Base-by-base conservation (phyloP, 2,113 vertebrate genomes). In the Columba livia region DNA sequence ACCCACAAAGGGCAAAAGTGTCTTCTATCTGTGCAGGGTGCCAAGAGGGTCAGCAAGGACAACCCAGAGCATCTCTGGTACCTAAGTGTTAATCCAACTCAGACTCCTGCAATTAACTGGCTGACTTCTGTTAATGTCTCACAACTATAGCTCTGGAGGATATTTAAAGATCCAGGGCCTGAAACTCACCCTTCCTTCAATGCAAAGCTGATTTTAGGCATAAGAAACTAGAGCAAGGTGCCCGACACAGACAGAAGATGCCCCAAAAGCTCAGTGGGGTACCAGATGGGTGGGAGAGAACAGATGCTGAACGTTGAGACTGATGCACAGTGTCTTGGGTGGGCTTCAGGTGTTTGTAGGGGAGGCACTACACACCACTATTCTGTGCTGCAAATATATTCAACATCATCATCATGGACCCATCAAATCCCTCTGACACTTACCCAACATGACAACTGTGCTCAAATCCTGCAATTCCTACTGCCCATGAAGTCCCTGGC, bases 401-500 rank as follows among this genome's bases (percentile, higher is more conserved):
- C 36, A 17, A 19, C 36, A 40, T 5, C 57, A n/a, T 47, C 48
- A 38, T 15, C 31, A 2, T 1, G 14, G 47, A 57, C 58, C 51
- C 58, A 8, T 40, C 11, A 0, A 61, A 77, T 12, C 44, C 72
- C 36, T 57, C 58, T 72, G 40, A 51, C 34, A 34, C 11, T 50
- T 38, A 92, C 62, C 42, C 1, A 0, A 82, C 31, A 12, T 0
- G 32, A 60, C 64, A 86, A 9, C 53, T 9, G 13, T 47, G 62
- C 73, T 71, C 40, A 44, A 25, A 89, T 32, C 12, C 61, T 50
- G 42, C 50, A 56, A 42, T 26, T 57, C 60, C 60, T 64, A 48
- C 10, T 12, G 34, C 32, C 34, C 2, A 0, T 4, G 0, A 12
- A 10, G 19, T 70, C 16, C 28, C 38, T 2, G 0, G 72, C 67